These are phyloP conservation scores for Leucania comma DNA, from an alignment of 2,888 invertebrate species.

Conservation along the genomic window DNA sequence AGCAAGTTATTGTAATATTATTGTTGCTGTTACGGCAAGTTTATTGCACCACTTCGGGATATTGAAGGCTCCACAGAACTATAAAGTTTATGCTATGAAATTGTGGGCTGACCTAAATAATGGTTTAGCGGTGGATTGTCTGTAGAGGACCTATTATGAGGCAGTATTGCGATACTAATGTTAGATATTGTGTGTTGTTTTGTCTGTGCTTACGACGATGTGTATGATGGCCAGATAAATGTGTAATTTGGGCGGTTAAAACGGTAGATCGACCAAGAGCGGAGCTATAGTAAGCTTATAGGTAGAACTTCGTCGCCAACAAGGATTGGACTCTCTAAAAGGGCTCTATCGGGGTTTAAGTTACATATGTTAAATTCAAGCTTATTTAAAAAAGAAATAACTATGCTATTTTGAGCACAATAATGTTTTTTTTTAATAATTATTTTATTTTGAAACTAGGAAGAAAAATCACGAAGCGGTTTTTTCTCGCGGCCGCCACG, in stretches of 20 bases:
- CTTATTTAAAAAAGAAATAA: too few species aligned
- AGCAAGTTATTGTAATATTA: constrained; percentile 10
- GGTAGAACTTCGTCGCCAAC: too few species aligned
- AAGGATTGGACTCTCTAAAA: too few species aligned
- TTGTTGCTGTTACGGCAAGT: constrained; percentile 16
- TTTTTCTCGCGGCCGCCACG: too few species aligned
- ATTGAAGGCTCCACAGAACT: constrained; percentile 43
- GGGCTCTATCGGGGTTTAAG: too few species aligned
- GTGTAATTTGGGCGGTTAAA: background rate
- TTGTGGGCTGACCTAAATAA: constrained; percentile 46
- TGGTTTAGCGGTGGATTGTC: constrained; percentile 2
- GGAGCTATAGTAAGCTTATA: too few species aligned
- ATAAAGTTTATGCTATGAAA: constrained; percentile 47
- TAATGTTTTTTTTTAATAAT: too few species aligned
- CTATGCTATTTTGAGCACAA: too few species aligned
- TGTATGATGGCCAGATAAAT: background rate
- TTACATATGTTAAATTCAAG: too few species aligned
- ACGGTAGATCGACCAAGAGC: background rate
- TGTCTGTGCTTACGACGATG: background rate
- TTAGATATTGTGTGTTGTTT: too few species aligned
- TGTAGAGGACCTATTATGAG: background rate
- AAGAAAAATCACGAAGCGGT: too few species aligned
- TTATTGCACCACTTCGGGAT: constrained; percentile 43
- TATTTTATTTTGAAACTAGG: too few species aligned
- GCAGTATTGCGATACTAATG: background rate